Conservation (phyloP, 2,888 invertebrate genomes). For the Agrotis exclamationis region DNA sequence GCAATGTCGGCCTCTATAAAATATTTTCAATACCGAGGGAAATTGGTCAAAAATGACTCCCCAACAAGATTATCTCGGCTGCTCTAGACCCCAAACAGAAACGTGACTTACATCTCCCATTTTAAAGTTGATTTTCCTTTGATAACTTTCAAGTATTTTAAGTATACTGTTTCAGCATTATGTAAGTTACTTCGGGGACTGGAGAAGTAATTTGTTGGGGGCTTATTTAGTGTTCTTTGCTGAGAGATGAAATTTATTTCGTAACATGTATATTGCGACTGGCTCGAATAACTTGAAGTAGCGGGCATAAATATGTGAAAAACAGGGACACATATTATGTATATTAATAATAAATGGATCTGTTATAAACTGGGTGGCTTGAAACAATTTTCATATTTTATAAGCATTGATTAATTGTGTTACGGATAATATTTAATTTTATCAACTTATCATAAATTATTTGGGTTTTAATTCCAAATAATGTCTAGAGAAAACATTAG, state of each 20-base stretch:
- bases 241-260: constrained; percentile 64
- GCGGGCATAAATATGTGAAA: constrained; percentile 44
- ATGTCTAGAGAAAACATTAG: not conserved
- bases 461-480: no score
- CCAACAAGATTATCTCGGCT: constrained; percentile 82
- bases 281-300: constrained; percentile 52
- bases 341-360: constrained; percentile 24
- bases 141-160: constrained; percentile 68
- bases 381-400: constrained; percentile 22
- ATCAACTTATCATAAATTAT: no score
- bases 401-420: constrained; percentile 1
- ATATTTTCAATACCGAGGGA: constrained; percentile 85
- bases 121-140: constrained; percentile 73
- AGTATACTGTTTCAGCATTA: constrained; percentile 76
- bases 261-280: constrained; percentile 57
- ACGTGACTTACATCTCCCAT: constrained; percentile 61
- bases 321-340: constrained; percentile 33
- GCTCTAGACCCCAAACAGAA: constrained; percentile 59
- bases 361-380: constrained; percentile 21
- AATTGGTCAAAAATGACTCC: constrained; percentile 87
- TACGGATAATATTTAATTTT: no score
- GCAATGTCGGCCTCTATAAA: constrained; percentile 77
- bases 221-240: constrained; percentile 68
- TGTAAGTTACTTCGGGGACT: constrained; percentile 71
- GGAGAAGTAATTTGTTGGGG: constrained; percentile 69